These are phyloP conservation scores for Lagopus leucura DNA, from an alignment of 2,113 vertebrate species.

Conservation along the genomic window DNA sequence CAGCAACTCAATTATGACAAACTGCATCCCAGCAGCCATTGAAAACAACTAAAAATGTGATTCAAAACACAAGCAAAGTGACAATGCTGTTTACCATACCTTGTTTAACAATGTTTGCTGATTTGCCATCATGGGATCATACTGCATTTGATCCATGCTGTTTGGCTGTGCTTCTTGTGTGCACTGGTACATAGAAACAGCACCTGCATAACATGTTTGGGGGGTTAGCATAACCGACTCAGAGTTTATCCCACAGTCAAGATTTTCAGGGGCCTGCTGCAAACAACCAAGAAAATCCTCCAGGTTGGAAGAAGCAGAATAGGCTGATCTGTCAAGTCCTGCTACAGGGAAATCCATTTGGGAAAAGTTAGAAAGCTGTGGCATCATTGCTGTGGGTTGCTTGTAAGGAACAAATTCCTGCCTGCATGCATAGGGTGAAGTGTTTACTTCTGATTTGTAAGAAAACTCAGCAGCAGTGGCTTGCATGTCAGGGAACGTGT, in stretches of 20 bases:
- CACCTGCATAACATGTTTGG: slow-evolving; percentile 74
- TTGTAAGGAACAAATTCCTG: slow-evolving; percentile 75
- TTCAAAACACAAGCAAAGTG: not conserved
- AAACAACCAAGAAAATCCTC: slow-evolving; percentile 81
- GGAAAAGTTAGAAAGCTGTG: slow-evolving; percentile 65
- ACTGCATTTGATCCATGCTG: slow-evolving; percentile 51
- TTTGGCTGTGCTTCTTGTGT: slow-evolving; percentile 60
- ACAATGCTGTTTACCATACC: slow-evolving; percentile 62
- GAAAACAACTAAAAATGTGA: fast-evolving
- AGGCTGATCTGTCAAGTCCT: slow-evolving; percentile 70
- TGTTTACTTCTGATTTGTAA: slow-evolving; percentile 76
- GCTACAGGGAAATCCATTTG: slow-evolving; percentile 73
- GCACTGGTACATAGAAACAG: slow-evolving; percentile 80
- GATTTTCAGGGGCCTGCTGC: slow-evolving; percentile 73
- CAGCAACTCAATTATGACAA: not conserved
- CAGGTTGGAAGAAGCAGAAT: slow-evolving; percentile 67
- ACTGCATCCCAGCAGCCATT: not conserved
- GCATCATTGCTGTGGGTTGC: slow-evolving; percentile 34
- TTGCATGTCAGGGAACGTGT: slow-evolving; percentile 65
- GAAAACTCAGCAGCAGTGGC: slow-evolving; percentile 59
- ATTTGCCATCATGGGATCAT: slow-evolving; percentile 33
- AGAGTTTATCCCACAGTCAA: slow-evolving; percentile 61
- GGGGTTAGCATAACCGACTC: slow-evolving; percentile 54
- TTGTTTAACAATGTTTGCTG: slow-evolving; percentile 70
- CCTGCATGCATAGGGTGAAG: slow-evolving; percentile 67